Conservation (phyloP, 2,888 invertebrate species). For the Standfussiana lucernea region DNA sequence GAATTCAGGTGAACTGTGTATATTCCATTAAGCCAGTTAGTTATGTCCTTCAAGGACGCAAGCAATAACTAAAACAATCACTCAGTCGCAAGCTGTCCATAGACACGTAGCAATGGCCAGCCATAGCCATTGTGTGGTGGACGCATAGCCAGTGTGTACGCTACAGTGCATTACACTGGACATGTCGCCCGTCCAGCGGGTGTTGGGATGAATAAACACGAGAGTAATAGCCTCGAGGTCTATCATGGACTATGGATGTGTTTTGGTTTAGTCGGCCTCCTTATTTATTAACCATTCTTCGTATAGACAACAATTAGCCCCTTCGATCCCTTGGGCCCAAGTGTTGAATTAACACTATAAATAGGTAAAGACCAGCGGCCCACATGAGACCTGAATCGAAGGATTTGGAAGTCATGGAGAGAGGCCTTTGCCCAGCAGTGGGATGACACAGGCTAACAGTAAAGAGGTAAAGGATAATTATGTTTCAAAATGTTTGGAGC, state of each 20-base stretch:
- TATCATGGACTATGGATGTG: not conserved
- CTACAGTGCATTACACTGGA: slow-evolving; percentile 9
- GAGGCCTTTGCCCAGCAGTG: no score
- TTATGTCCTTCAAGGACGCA: not conserved
- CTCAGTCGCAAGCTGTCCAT: slow-evolving; percentile 2
- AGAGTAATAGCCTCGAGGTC: slow-evolving; percentile 2
- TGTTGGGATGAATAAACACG: slow-evolving; percentile 24
- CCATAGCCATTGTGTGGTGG: slow-evolving; percentile 46
- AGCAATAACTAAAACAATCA: slow-evolving; percentile 21
- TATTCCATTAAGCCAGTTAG: not conserved
- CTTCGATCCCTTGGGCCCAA: no score
- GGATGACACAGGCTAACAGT: no score
- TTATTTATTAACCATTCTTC: not conserved
- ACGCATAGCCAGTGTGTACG: slow-evolving; percentile 23
- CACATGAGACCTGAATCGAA: no score
- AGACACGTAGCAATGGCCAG: slow-evolving; percentile 13
- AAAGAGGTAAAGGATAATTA: no score
- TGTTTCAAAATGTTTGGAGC: no score
- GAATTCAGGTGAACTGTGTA: not conserved
- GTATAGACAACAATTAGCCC: not conserved
- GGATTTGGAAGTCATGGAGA: no score
- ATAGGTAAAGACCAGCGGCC: no score
- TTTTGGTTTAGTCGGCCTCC: not conserved
- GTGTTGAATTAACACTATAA: no score
- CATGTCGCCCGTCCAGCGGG: slow-evolving; percentile 16